Evolutionary conservation across 2,113 vertebrate genomes (phyloP).

Genomic region (human): GRCh38 chr1:57795501-57796000

Average conservation of each 20-base stretch:
- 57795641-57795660: neutral
- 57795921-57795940: neutral
- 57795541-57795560: neutral
- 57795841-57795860: neutral
- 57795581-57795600: neutral
- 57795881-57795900: neutral
- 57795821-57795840: neutral
- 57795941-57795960: constrained; percentile 22
- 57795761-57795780: neutral
- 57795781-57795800: constrained; percentile 38
- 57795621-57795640: neutral
- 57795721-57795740: neutral
- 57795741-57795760: neutral
- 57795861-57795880: neutral
- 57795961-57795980: constrained; percentile 9
- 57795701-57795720: neutral
- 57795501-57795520: neutral
- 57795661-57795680: neutral
- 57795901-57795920: neutral
- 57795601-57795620: neutral
- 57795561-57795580: neutral
- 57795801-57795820: neutral
- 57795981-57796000: neutral
- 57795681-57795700: neutral
- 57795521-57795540: neutral